A percentile compares a stretch with the other conserved stretches of the same genome.
Conservation (phyloP, 2,113 vertebrate species). For the Neotoma lepida region DNA sequence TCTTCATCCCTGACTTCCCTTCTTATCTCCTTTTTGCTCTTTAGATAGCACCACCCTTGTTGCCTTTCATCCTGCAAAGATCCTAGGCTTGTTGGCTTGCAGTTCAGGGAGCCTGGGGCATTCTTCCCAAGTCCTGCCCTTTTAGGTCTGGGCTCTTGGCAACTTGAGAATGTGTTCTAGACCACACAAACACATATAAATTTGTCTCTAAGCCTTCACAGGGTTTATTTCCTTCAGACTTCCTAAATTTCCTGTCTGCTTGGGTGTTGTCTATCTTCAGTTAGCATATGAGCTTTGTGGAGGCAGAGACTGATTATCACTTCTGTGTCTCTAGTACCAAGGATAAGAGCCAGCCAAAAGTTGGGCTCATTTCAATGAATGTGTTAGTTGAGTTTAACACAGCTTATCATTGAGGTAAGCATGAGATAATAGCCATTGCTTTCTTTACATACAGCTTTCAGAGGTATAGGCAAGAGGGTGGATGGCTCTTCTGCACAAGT, state of each 20-base stretch:
- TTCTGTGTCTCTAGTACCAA: background rate
- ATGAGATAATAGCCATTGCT: background rate
- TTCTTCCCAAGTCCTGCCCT: background rate
- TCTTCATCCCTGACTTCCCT: background rate
- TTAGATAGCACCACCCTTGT: accelerated
- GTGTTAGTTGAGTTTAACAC: background rate
- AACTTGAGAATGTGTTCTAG: background rate
- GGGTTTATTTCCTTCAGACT: background rate
- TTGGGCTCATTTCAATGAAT: background rate
- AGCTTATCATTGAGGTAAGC: background rate
- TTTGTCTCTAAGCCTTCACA: background rate
- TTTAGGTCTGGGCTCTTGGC: background rate
- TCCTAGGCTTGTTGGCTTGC: background rate
- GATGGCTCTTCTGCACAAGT: too few species aligned
- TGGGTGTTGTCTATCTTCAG: background rate
- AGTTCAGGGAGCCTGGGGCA: background rate
- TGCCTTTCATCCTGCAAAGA: background rate
- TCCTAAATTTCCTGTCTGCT: background rate
- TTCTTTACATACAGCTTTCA: background rate
- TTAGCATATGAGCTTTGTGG: background rate
- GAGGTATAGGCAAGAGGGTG: background rate
- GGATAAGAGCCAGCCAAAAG: background rate
- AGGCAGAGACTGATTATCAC: background rate
- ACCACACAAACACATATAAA: accelerated
- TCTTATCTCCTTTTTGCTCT: background rate